Evolutionary conservation across 2,797 vertebrate genomes (phyloP).

Genomic region (Pseudocheirus occidentalis): DNA sequence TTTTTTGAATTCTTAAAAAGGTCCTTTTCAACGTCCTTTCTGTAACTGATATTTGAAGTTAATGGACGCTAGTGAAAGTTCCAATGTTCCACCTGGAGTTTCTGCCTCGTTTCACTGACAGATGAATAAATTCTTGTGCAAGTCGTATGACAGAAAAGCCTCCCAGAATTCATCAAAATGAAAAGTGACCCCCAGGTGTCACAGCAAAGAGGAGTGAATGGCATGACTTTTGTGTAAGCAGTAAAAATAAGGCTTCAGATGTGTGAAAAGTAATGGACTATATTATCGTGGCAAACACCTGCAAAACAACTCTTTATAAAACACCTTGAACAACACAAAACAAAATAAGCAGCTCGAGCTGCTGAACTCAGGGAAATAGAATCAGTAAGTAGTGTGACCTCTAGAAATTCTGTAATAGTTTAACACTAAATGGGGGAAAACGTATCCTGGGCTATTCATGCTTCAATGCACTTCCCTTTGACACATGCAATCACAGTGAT

Average conservation of each 20-base stretch:
- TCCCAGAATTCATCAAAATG: conserved; percentile 3
- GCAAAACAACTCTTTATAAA: not conserved
- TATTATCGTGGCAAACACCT: not conserved
- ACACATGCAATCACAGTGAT: not conserved
- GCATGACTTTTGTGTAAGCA: conserved; percentile 3
- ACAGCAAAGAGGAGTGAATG: conserved; percentile 12
- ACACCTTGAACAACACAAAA: not conserved
- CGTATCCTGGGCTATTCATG: not conserved
- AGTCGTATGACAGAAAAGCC: conserved; percentile 1
- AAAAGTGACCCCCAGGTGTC: conserved; percentile 7
- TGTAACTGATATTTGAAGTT: conserved; percentile 41
- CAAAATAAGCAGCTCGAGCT: not conserved
- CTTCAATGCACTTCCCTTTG: not conserved
- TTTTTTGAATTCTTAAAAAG: conserved; percentile 10
- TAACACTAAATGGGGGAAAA: not conserved
- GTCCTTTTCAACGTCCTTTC: conserved; percentile 29
- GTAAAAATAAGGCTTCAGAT: not conserved
- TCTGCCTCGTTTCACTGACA: conserved; percentile 17
- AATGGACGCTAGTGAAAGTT: conserved; percentile 13
- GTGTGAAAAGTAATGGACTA: not conserved
- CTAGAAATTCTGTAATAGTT: not conserved
- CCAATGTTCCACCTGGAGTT: not conserved
- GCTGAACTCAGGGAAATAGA: not conserved
- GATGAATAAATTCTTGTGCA: conserved; percentile 17
- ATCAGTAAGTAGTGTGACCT: not conserved